Conservation (phyloP, 2,888 invertebrate species). For the Drosophila rubida region DNA sequence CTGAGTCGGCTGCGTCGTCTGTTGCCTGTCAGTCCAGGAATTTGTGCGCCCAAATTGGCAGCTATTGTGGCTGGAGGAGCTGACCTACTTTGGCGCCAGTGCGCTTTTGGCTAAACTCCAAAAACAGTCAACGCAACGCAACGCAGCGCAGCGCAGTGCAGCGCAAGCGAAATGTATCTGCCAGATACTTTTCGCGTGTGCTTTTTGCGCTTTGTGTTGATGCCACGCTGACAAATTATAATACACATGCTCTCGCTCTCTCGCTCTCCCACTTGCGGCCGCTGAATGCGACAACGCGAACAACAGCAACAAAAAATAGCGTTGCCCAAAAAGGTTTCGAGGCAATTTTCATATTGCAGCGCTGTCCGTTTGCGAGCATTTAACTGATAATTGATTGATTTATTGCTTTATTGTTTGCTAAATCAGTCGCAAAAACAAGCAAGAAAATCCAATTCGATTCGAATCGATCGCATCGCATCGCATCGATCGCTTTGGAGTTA, state of each 20-base stretch:
- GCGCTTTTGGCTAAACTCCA: constrained; percentile 74
- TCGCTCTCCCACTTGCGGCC: constrained; percentile 1
- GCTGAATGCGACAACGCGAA: neutral
- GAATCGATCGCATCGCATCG: constrained; percentile 27
- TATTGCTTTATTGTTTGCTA: constrained; percentile 80
- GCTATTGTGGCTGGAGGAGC: constrained; percentile 67
- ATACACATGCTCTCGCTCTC: constrained; percentile 29
- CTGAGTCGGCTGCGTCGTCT: constrained; percentile 44
- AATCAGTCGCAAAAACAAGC: constrained; percentile 44
- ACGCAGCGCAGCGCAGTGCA: constrained; percentile 43
- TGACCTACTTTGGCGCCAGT: constrained; percentile 75
- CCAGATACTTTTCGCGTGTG: constrained; percentile 21
- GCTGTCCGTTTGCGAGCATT: constrained; percentile 58
- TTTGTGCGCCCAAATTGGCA: constrained; percentile 76
- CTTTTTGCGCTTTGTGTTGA: constrained; percentile 40
- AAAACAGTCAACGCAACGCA: constrained; percentile 64
- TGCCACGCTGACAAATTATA: constrained; percentile 70
- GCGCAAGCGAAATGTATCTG: constrained; percentile 31
- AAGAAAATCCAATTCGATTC: constrained; percentile 32
- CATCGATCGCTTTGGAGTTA: constrained; percentile 28
- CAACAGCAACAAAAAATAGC: constrained; percentile 9
- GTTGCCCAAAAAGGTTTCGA: constrained; percentile 50
- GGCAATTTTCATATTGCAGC: constrained; percentile 54
- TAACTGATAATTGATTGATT: constrained; percentile 78
- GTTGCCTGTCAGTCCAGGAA: constrained; percentile 75